Base-by-base conservation (phyloP, 2,113 vertebrate species). In the Theristicus caerulescens region DNA sequence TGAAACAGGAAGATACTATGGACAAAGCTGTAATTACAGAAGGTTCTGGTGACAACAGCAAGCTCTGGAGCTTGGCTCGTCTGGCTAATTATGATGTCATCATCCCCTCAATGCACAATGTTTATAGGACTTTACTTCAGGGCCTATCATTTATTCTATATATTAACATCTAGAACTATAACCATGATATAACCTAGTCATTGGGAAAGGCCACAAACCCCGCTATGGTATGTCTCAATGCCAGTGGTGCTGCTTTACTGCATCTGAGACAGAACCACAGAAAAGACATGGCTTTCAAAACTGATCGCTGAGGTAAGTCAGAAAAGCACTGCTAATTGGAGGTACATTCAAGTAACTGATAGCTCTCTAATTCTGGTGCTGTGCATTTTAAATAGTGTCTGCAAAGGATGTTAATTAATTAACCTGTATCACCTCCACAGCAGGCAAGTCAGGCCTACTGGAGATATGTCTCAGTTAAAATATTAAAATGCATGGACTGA, bases 111-210 rank as follows among this genome's bases (percentile, higher is more conserved):
- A 49, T 27, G 70, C 73, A 88, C 66, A 90, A 17, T 83, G 84
- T 90, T 97, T 96, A 94, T 17, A 97, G 94, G 82, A 93, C 76
- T 96, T 97, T 93, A 97, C 93, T 97, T 97, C 92, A 90, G 76
- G 62, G 52, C 61, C 97, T 97, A 59, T 97, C 64, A 98, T 98
- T 98, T 98, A 93, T 97, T 97, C 96, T 98, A 97, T 97, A 98
- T 97, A 97, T 96, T 98, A 98, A 98, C 97, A 97, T 98, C 93
- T 86, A 97, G 72, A 97, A 96, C 95, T 94, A 97, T 87, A 95
- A 93, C 95, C 95, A 89, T 44, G 80, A 40, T 71, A 91, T 55
- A 97, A 97, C 74, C 93, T 81, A 91, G 96, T 97, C 94, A 96
- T 97, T 97, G 90, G 54, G 86, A 85, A 77, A 94, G 81, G 70